These are phyloP conservation scores for Lathamus discolor DNA, from an alignment of 2,113 vertebrate species.

Conservation along the genomic window DNA sequence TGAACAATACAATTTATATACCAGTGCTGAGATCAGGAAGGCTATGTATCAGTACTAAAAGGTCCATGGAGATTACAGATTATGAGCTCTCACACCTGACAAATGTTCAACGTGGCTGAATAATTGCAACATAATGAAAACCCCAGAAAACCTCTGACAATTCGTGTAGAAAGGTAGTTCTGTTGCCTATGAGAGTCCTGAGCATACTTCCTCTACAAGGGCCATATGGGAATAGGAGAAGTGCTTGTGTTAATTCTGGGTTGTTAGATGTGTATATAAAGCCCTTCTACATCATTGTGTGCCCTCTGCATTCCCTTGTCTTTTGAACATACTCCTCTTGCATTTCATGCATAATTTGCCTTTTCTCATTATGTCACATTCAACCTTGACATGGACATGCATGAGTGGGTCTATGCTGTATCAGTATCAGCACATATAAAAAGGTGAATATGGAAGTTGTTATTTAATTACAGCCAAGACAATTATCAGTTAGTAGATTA, in stretches of 20 bases:
- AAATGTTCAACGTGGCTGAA: neutral
- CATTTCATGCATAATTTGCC: neutral
- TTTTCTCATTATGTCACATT: neutral
- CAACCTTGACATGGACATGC: neutral
- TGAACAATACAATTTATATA: neutral
- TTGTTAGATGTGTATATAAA: neutral
- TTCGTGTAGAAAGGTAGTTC: neutral
- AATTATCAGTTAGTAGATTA: slow-evolving; percentile 24
- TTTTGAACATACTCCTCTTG: neutral
- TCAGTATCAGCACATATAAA: neutral
- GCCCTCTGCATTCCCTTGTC: neutral
- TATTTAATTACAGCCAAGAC: slow-evolving; percentile 17
- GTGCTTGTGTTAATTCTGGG: neutral
- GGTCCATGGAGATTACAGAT: neutral
- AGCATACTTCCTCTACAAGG: neutral
- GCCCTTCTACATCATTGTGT: neutral
- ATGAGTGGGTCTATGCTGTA: neutral
- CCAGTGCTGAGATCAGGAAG: neutral
- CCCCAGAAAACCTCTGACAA: neutral
- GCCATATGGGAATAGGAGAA: neutral
- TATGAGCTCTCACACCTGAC: neutral
- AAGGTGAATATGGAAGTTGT: neutral
- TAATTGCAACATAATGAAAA: neutral
- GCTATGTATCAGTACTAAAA: neutral
- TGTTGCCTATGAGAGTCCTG: neutral